Percentiles rank a stretch among this genome's conserved stretches.
These are phyloP conservation scores for Heteromyza rotundicornis DNA, from an alignment of 2,888 invertebrate species.

Conservation along the genomic window DNA sequence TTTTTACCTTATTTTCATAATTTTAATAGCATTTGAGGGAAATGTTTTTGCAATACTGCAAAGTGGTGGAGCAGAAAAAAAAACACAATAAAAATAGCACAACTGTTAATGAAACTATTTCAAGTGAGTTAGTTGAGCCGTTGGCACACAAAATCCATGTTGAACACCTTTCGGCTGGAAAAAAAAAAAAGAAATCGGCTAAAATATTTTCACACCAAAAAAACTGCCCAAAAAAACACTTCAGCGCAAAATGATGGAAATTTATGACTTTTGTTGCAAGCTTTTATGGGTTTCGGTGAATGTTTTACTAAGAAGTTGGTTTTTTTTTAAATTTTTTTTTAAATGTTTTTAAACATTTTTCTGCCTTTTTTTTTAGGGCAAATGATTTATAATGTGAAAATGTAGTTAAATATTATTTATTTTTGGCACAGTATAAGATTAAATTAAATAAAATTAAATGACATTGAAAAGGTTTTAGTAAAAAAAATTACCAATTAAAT, in stretches of 20 bases:
- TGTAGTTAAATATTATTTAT: too few species aligned
- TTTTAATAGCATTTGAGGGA: too few species aligned
- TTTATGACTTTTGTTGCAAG: slow-evolving; percentile 31
- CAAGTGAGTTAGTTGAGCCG: neutral
- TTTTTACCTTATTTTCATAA: too few species aligned
- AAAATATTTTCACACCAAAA: slow-evolving; percentile 8
- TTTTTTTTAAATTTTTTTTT: neutral
- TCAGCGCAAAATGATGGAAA: slow-evolving; percentile 27
- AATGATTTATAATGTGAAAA: slow-evolving; percentile 1
- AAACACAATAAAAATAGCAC: too few species aligned
- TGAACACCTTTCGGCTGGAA: neutral
- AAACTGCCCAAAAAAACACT: too few species aligned
- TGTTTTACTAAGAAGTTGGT: too few species aligned
- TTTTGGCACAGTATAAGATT: neutral
- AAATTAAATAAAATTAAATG: slow-evolving; percentile 2
- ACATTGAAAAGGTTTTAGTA: neutral
- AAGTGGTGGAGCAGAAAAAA: too few species aligned
- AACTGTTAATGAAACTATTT: slow-evolving; percentile 4
- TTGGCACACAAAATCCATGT: neutral
- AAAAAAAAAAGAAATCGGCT: neutral
- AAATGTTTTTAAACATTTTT: neutral
- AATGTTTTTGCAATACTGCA: neutral
- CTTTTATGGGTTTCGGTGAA: slow-evolving; percentile 18
- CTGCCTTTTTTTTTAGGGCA: neutral
- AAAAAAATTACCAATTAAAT: too few species aligned